phyloP scores from a whole-genome alignment of 2,888 invertebrate species.

The Chromoteleia sp. region DNA sequence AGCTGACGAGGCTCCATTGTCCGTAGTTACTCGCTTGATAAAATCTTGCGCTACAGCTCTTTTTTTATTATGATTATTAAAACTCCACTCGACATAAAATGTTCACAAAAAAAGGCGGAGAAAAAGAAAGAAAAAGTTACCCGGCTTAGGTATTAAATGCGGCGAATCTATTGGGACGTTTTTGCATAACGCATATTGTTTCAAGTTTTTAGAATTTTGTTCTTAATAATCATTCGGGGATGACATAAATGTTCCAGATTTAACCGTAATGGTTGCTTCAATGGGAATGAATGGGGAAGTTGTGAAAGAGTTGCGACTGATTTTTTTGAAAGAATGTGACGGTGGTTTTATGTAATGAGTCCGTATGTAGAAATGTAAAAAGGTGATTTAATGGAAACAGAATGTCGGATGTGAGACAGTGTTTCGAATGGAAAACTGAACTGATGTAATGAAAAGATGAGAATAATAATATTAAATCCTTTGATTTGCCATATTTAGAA shows the following conservation, averaged over 20 bases:
- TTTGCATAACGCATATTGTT: slow-evolving; percentile 26
- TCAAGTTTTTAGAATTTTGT: slow-evolving; percentile 17
- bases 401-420: too few species aligned
- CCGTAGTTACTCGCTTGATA: slow-evolving; percentile 82
- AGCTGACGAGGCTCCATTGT: slow-evolving; percentile 82
- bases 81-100: slow-evolving; percentile 42
- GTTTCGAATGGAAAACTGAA: too few species aligned
- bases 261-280: not conserved
- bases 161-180: slow-evolving; percentile 12
- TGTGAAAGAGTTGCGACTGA: not conserved
- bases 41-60: slow-evolving; percentile 74
- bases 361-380: too few species aligned
- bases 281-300: not conserved
- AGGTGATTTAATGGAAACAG: too few species aligned
- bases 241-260: slow-evolving; percentile 2
- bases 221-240: not conserved
- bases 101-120: slow-evolving; percentile 3
- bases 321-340: not conserved
- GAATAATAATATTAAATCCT: too few species aligned
- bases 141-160: not conserved
- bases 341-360: slow-evolving; percentile 7
- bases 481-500: too few species aligned
- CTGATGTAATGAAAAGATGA: too few species aligned
- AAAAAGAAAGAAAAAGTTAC: slow-evolving; percentile 6
- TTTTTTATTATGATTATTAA: slow-evolving; percentile 76